A percentile compares a stretch with the other conserved stretches of the same genome.
These are phyloP conservation scores for Turnix velox DNA, from an alignment of 2,113 vertebrate genomes.

Conservation along the genomic window DNA sequence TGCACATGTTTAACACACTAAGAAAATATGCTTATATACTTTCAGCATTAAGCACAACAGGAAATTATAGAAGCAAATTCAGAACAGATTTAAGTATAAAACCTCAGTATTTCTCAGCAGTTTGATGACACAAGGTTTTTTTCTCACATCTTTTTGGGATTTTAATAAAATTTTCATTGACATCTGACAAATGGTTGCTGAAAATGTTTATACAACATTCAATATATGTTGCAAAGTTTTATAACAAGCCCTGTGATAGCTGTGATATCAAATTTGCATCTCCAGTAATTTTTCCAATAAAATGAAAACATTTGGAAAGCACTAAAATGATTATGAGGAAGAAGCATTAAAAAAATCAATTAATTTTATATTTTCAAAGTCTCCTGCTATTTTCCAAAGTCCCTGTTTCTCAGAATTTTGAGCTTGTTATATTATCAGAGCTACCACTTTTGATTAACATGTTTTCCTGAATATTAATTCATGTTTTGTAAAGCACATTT, in stretches of 20 bases:
- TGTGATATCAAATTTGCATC: constrained; percentile 16
- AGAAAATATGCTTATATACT: background rate
- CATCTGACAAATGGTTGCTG: background rate
- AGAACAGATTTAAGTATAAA: background rate
- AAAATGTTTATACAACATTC: background rate
- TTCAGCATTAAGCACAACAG: background rate
- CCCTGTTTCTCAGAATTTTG: constrained; percentile 22
- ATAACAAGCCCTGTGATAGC: background rate
- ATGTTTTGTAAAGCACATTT: background rate
- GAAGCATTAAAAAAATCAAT: background rate
- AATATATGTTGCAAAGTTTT: background rate
- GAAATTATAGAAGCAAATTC: background rate
- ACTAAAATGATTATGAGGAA: constrained; percentile 11
- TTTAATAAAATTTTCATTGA: constrained; percentile 1
- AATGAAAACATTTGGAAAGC: background rate
- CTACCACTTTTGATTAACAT: constrained; percentile 36
- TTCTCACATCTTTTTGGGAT: background rate
- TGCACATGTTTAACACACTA: background rate
- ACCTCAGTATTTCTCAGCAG: background rate
- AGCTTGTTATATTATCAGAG: constrained; percentile 21
- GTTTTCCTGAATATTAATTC: constrained; percentile 16
- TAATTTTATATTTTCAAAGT: constrained; percentile 2
- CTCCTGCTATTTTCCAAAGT: background rate
- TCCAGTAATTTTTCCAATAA: background rate
- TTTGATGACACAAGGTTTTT: background rate